Percentiles rank a stretch among this genome's conserved stretches.
Conservation (phyloP, 1,140 invertebrate genomes). For the fruit fly (Drosophila melanogaster) region DNA sequence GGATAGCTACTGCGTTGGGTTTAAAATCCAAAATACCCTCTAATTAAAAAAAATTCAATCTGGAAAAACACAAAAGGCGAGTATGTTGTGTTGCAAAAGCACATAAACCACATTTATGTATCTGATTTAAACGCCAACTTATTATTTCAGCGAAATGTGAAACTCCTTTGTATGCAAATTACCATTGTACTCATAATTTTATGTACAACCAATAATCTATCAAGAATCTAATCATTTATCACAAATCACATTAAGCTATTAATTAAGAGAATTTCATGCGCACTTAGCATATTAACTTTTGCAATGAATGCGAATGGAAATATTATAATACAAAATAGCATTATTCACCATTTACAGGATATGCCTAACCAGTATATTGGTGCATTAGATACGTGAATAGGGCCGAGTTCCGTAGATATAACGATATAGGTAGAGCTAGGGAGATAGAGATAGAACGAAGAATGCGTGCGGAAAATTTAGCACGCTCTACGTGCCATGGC, state of each 20-base stretch:
- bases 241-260: constrained; percentile 4
- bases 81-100: no score
- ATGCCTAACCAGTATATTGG: neutral
- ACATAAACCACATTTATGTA: neutral
- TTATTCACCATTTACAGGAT: constrained; percentile 15
- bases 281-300: neutral
- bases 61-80: neutral
- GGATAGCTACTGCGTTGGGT: neutral
- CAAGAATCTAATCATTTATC: constrained; percentile 8
- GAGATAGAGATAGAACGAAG: constrained; percentile 30
- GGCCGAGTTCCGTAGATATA: neutral
- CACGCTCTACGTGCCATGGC: constrained; percentile 70
- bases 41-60: constrained; percentile 8
- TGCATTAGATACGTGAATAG: neutral
- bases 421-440: neutral
- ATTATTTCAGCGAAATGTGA: no score
- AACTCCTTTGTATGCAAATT: neutral
- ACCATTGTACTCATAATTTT: neutral
- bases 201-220: neutral
- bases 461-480: constrained; percentile 79
- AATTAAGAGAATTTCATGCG: neutral
- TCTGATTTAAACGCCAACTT: neutral
- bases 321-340: neutral
- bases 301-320: neutral
- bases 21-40: constrained; percentile 24